phyloP scores from a whole-genome alignment of 2,888 invertebrate species.

The Dexiosoma caninum region DNA sequence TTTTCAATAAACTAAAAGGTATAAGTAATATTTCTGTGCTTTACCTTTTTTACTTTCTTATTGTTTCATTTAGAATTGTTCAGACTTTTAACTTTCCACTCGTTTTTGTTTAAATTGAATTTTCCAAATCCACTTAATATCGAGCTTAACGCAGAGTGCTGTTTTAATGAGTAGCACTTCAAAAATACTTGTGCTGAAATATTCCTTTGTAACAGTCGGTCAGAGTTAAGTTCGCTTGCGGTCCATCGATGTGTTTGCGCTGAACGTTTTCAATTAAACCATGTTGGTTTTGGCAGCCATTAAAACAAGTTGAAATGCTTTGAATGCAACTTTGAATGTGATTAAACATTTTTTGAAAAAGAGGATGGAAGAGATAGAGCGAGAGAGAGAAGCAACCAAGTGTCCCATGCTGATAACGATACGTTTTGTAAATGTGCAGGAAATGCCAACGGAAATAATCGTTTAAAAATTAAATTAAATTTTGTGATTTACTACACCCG shows the following conservation, averaged over 20 bases:
- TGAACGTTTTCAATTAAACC: background rate
- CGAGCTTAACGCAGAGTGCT: background rate
- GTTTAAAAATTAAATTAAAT: background rate
- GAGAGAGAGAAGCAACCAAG: background rate
- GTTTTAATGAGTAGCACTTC: constrained; percentile 11
- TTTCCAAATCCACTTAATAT: constrained; percentile 13
- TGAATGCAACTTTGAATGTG: constrained; percentile 13
- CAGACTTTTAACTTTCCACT: background rate
- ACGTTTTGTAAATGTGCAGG: background rate
- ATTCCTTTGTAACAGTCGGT: constrained; percentile 17
- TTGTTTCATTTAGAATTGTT: background rate
- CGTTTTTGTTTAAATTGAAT: constrained; percentile 19
- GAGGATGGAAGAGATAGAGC: background rate
- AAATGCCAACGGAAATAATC: background rate
- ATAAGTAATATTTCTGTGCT: background rate
- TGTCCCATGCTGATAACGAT: background rate
- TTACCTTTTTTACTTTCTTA: background rate
- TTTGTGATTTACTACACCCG: background rate
- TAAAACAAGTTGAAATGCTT: constrained; percentile 13
- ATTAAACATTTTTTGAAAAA: background rate
- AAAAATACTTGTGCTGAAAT: constrained; percentile 14
- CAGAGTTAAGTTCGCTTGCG: background rate
- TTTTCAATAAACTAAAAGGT: background rate
- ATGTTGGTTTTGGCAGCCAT: background rate
- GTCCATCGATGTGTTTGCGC: background rate